Evolutionary conservation across 2,113 vertebrate species (phyloP), one percentile per base, ranked within the genome.

Genomic region (Diphyllodes magnificus): DNA sequence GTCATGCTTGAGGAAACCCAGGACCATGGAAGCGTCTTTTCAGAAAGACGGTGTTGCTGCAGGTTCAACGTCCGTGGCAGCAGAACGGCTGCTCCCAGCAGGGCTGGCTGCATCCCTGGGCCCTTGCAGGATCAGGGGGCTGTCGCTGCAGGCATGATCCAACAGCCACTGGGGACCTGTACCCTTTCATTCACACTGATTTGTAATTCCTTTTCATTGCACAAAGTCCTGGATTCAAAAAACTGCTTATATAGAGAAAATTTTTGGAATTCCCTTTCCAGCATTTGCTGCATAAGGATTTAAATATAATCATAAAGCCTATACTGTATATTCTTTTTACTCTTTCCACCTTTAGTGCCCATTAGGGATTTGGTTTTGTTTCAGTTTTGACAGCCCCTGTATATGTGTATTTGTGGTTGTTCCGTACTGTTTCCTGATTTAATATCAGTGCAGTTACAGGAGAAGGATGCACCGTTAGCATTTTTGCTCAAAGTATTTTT

Each of bases 401-500:
- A 97, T 98, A 97, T 98, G 95, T 95, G 96, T 97, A 97, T 97
- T 92, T 97, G 97, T 91, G 79, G 97, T 97, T 97, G 96, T 97
- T 98, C 96, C 57, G 72, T 97, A 50, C 97, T 95, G 97, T 97
- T 98, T 98, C 97, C 97, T 98, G 98, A 98, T 98, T 98, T 98
- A 98, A 98, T 98, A 98, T 97, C 97, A 91, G 97, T 64, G 72
- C 93, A 82, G 95, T 97, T 96, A 93, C 86, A 72, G 91, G 95
- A 94, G 97, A 96, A 97, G 98, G 97, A 98, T 98, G 98, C 98
- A 98, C 97, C 91, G 97, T 98, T 98, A 98, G 98, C 98, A 98
- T 85, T 98, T 98, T 97, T 96, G 96, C 97, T 98, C 97, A 92
- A 98, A 98, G 97, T 97, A 95, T 98, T 98, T 98, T 98, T 98